phyloP scores from a whole-genome alignment of 2,797 vertebrate species.

The Anas capensis region DNA sequence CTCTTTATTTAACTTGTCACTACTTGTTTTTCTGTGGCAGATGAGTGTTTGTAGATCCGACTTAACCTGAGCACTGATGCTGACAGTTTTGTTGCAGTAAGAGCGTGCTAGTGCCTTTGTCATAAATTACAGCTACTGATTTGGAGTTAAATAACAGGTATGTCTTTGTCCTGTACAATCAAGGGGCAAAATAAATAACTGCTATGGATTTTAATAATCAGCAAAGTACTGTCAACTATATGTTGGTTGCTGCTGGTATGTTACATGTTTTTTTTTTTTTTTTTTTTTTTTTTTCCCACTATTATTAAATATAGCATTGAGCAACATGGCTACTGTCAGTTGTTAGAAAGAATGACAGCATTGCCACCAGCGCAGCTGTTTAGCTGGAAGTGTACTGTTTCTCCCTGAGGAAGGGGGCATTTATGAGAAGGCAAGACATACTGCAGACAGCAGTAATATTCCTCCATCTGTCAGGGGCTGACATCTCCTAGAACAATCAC shows the following conservation, averaged over 20 bases:
- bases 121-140: background rate
- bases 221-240: background rate
- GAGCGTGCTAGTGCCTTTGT: background rate
- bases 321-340: background rate
- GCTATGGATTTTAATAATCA: background rate
- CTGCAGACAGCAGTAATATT: background rate
- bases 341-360: background rate
- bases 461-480: background rate
- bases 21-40: background rate
- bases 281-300: background rate
- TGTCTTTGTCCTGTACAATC: slow-evolving; percentile 20
- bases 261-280: background rate
- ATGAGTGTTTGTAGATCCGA: background rate
- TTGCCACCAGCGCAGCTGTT: background rate
- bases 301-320: background rate
- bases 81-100: slow-evolving; percentile 12
- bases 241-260: background rate
- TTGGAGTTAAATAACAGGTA: slow-evolving; percentile 16
- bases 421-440: background rate
- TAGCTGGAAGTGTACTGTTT: background rate
- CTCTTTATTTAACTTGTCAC: background rate
- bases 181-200: slow-evolving; percentile 35
- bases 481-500: background rate
- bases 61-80: background rate
- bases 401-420: background rate